A percentile compares a stretch with the other conserved stretches of the same genome.
phyloP scores from a whole-genome alignment of 1,140 invertebrate genomes.

The Xylocopa sonorina region DNA sequence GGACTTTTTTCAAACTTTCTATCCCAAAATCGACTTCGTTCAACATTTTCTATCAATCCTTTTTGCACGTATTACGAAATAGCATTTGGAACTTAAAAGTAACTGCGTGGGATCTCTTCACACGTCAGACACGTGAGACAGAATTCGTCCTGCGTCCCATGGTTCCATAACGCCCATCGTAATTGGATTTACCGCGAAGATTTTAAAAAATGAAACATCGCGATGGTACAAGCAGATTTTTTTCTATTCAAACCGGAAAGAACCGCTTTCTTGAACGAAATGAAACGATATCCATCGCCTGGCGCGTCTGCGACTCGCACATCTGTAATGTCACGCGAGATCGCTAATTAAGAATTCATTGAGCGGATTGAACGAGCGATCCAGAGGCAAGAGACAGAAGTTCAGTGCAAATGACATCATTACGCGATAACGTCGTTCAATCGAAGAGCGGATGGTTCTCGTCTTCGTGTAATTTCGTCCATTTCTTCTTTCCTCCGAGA shows the following conservation, averaged over 20 bases:
- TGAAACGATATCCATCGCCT: background rate
- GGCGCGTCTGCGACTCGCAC: no score
- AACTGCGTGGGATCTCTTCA: no score
- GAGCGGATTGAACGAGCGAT: slow-evolving; percentile 5
- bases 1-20: no score
- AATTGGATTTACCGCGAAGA: no score
- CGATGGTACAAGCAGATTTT: background rate
- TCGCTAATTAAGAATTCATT: slow-evolving; percentile 4
- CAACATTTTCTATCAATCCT: no score
- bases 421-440: background rate
- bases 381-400: background rate
- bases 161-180: no score
- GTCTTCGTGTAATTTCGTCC: background rate
- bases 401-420: background rate
- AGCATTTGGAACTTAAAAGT: no score
- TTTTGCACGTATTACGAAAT: no score
- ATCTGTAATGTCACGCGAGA: background rate
- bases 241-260: background rate
- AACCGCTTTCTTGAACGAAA: background rate
- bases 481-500: no score
- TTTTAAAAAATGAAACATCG: background rate
- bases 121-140: no score
- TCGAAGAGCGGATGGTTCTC: background rate
- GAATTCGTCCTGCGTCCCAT: no score
- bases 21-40: no score